These are phyloP conservation scores for Meloe dianella DNA, from an alignment of 2,888 invertebrate genomes.

Conservation along the genomic window DNA sequence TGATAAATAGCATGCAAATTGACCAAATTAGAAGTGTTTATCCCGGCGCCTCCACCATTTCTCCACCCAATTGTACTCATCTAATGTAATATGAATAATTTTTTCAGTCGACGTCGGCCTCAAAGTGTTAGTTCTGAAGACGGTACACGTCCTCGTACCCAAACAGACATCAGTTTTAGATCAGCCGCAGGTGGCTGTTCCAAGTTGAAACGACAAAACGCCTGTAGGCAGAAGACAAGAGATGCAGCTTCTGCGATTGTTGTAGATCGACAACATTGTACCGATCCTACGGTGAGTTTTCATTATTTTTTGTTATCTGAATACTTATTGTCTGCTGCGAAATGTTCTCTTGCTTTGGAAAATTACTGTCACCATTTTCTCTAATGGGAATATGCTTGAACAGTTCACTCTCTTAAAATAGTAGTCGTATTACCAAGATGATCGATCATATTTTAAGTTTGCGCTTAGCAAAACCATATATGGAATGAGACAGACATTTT, in stretches of 20 bases:
- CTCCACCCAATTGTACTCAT: not conserved
- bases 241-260: slow-evolving; percentile 40
- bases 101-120: slow-evolving; percentile 50
- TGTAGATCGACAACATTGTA: slow-evolving; percentile 34
- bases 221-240: slow-evolving; percentile 55
- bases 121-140: slow-evolving; percentile 55
- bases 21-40: not conserved
- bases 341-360: not conserved
- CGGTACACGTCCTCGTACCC: slow-evolving; percentile 39
- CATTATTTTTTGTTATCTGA: not conserved
- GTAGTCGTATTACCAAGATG: no score
- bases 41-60: slow-evolving; percentile 12
- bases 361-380: not conserved
- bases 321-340: not conserved
- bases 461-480: not conserved
- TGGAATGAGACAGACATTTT: no score
- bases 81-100: not conserved
- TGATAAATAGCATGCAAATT: not conserved
- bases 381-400: no score
- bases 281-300: slow-evolving; percentile 44
- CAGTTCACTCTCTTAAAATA: no score
- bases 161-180: slow-evolving; percentile 47
- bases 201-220: slow-evolving; percentile 57
- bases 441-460: no score
- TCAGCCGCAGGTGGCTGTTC: slow-evolving; percentile 54